phyloP scores from a whole-genome alignment of 2,113 vertebrate genomes.

The Corapipo altera region DNA sequence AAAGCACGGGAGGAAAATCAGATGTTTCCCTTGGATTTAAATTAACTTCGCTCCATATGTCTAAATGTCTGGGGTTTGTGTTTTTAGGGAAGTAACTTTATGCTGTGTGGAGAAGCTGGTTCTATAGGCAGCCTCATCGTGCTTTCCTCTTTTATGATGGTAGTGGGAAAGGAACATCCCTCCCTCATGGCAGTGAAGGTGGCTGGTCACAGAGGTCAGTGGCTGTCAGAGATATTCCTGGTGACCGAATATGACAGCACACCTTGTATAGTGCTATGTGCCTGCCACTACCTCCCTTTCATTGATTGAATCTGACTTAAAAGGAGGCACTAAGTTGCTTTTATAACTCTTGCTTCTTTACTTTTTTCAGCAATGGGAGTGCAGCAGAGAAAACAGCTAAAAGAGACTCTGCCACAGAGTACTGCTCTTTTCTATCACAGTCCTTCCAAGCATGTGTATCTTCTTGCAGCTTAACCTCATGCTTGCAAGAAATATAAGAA shows the following conservation, averaged over 20 bases:
- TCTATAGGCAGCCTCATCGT: neutral
- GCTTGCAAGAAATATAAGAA: neutral
- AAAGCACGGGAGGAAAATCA: neutral
- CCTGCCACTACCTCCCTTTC: neutral
- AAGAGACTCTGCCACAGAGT: neutral
- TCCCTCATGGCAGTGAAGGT: neutral
- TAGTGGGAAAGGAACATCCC: neutral
- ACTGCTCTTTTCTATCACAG: neutral
- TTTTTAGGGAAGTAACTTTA: neutral
- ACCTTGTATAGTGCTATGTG: neutral
- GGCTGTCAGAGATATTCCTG: neutral
- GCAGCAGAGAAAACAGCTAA: neutral
- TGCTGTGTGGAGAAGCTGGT: neutral
- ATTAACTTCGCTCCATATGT: neutral
- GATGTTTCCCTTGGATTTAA: neutral
- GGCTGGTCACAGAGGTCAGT: neutral
- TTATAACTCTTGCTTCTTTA: neutral
- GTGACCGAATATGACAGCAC: neutral
- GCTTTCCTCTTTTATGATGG: neutral
- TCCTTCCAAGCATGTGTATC: neutral
- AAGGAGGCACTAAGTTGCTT: neutral
- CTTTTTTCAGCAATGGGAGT: neutral
- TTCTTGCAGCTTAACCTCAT: neutral
- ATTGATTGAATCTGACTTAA: neutral
- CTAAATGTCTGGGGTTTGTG: neutral